phyloP scores from a whole-genome alignment of 2,888 invertebrate genomes.

The Leptinotarsa tumamoca region DNA sequence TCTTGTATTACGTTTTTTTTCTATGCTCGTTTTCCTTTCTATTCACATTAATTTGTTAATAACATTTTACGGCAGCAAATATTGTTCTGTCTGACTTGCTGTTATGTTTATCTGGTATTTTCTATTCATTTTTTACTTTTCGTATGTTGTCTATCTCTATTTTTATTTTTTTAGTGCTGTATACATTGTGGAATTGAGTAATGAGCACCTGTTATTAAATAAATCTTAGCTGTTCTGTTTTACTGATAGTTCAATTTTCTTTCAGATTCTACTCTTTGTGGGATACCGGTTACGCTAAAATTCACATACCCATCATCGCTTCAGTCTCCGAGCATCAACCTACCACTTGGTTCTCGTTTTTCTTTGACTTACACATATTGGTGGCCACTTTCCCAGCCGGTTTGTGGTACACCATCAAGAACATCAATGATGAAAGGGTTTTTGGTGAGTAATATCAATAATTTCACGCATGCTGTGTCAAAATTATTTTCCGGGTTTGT shows the following conservation, averaged over 20 bases:
- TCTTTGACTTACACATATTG: conserved; percentile 97
- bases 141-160: too few relatives aligned
- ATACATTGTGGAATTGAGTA: too few relatives aligned
- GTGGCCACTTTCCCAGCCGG: conserved; percentile 98
- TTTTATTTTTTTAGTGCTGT: too few relatives aligned
- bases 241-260: conserved; percentile 25
- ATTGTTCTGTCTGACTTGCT: too few relatives aligned
- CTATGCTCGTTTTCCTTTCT: too few relatives aligned
- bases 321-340: conserved; percentile 99
- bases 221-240: not conserved
- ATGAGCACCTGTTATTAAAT: too few relatives aligned
- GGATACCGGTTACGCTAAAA: conserved; percentile 99
- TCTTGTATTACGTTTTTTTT: too few relatives aligned
- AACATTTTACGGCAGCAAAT: too few relatives aligned
- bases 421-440: conserved; percentile 96
- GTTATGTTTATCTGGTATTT: too few relatives aligned
- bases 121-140: too few relatives aligned
- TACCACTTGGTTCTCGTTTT: conserved; percentile 99
- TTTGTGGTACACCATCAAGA: conserved; percentile 98
- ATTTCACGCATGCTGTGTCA: not conserved
- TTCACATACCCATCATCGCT: conserved; percentile 99
- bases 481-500: too few relatives aligned
- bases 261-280: conserved; percentile 94
- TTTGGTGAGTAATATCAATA: conserved; percentile 78
- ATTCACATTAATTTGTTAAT: too few relatives aligned